phyloP scores from a whole-genome alignment of 2,113 vertebrate genomes.

The Hippocampus mohnikei region DNA sequence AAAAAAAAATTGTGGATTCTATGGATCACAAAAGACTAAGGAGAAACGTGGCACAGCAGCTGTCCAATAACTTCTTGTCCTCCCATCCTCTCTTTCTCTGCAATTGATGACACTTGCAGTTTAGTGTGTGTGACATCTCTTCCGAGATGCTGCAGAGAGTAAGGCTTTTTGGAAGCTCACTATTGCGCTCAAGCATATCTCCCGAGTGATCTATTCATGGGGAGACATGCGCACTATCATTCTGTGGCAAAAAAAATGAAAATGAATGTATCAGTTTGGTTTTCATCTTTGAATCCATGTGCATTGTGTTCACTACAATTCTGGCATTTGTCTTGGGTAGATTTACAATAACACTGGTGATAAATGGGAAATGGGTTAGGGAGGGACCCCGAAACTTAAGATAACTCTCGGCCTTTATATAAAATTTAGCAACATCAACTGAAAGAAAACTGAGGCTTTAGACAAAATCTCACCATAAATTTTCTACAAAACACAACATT shows the following conservation, averaged over 20 bases:
- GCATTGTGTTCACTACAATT: neutral
- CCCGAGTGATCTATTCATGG: neutral
- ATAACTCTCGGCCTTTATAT: neutral
- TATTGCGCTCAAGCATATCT: neutral
- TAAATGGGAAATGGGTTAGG: neutral
- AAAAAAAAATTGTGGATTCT: too few relatives aligned
- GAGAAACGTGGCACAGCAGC: neutral
- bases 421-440: neutral
- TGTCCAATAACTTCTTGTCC: neutral
- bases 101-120: neutral
- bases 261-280: neutral
- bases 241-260: too few relatives aligned
- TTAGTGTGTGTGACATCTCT: neutral
- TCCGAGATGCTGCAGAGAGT: neutral
- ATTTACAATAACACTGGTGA: neutral
- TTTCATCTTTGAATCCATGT: neutral
- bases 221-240: neutral
- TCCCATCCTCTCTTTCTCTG: neutral
- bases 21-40: neutral
- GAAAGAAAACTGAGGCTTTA: neutral
- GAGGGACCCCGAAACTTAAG: neutral
- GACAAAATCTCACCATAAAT: slow-evolving; percentile 1
- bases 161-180: neutral
- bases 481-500: neutral
- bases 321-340: neutral